A percentile compares a stretch with the other conserved stretches of the same genome.
Evolutionary conservation across 2,797 vertebrate genomes (phyloP).

Genomic region (Cynopterus sphinx): DNA sequence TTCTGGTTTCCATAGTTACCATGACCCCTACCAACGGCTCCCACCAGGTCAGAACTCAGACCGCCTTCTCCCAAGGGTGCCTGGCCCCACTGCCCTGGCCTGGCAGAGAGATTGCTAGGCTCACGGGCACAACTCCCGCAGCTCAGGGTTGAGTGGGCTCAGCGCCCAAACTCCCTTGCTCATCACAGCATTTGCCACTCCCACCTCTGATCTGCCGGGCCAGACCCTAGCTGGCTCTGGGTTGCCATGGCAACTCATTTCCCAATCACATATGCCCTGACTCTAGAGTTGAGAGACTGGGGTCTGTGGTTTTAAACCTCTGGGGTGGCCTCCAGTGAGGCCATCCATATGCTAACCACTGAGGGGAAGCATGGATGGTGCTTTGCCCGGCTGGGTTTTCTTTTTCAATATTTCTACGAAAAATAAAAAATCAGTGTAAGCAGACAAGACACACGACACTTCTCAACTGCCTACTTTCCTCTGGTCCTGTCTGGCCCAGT

Average conservation of each 20-base stretch:
- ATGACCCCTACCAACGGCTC: neutral
- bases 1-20: neutral
- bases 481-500: neutral
- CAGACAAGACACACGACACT: neutral
- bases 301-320: neutral
- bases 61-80: neutral
- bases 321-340: neutral
- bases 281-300: neutral
- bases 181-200: neutral
- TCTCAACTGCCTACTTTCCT: neutral
- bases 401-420: neutral
- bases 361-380: neutral
- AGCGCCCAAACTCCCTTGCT: neutral
- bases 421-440: neutral
- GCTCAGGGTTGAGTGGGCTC: neutral
- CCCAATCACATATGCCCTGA: neutral
- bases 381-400: neutral
- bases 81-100: neutral
- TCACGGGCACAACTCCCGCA: neutral
- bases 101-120: too few species aligned
- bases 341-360: neutral
- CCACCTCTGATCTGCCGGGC: neutral
- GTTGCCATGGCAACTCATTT: constrained; percentile 53
- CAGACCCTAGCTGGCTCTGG: neutral
- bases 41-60: neutral